Evolutionary conservation across 2,888 invertebrate species (phyloP).

Genomic region (Cheilosia grossa): DNA sequence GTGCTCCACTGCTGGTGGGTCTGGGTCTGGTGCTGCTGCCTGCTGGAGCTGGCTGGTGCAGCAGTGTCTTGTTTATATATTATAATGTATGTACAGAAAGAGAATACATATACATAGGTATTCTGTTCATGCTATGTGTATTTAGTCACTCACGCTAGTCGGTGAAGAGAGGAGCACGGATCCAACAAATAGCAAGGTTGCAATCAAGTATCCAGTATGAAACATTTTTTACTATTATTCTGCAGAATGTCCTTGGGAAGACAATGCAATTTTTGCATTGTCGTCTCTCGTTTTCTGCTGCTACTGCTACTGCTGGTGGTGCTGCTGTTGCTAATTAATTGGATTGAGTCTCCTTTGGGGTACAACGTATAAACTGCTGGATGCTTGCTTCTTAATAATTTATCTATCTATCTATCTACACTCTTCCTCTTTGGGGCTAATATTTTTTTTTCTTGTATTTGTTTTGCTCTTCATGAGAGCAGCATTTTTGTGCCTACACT

Average conservation of each 20-base stretch:
- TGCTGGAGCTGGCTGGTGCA: constrained; percentile 30
- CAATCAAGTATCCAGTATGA: constrained; percentile 77
- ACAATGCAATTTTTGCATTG: constrained; percentile 80
- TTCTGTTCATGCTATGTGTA: constrained; percentile 35
- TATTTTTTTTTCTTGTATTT: constrained; percentile 67
- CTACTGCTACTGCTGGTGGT: constrained; percentile 37
- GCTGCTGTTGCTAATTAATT: constrained; percentile 70
- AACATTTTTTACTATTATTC: constrained; percentile 78
- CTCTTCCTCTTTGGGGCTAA: constrained; percentile 33
- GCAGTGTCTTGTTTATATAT: constrained; percentile 56
- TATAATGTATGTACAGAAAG: constrained; percentile 19
- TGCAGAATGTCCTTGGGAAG: constrained; percentile 79
- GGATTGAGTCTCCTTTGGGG: constrained; percentile 68
- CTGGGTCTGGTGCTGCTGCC: constrained; percentile 71
- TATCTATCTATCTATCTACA: constrained; percentile 69
- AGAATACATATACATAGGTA: constrained; percentile 39
- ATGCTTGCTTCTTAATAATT: constrained; percentile 65
- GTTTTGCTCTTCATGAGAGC: constrained; percentile 73
- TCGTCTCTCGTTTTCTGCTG: constrained; percentile 66
- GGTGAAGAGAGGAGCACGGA: constrained; percentile 72
- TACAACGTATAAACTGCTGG: constrained; percentile 50
- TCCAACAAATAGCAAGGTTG: constrained; percentile 75
- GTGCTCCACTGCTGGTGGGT: constrained; percentile 68
- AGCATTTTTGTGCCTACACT: constrained; percentile 69
- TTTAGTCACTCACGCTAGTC: constrained; percentile 73